phyloP scores from a whole-genome alignment of 2,888 invertebrate species.

The Heliconius ismenius region DNA sequence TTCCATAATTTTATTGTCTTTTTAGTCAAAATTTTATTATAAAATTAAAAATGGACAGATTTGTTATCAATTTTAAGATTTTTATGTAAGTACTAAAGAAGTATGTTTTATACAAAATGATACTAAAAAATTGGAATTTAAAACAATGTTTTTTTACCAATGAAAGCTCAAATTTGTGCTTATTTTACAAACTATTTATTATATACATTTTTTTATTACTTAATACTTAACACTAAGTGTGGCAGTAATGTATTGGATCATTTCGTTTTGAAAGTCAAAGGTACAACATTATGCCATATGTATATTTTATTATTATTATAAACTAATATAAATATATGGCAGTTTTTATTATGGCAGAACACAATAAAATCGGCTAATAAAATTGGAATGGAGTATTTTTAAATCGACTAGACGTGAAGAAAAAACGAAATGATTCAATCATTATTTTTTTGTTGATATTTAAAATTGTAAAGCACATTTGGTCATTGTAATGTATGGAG shows the following conservation, averaged over 20 bases:
- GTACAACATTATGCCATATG: not conserved
- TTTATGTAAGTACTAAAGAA: not conserved
- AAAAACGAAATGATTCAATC: slow-evolving; percentile 16
- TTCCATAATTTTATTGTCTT: slow-evolving; percentile 20
- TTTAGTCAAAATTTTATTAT: not conserved
- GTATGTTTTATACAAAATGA: not conserved
- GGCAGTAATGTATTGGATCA: slow-evolving; percentile 7
- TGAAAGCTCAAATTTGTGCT: slow-evolving; percentile 11
- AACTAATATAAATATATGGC: not conserved
- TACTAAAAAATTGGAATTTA: not conserved
- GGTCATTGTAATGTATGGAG: slow-evolving; percentile 34
- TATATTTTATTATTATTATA: not conserved
- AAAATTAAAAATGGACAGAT: slow-evolving; percentile 15
- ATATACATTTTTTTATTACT: slow-evolving; percentile 4
- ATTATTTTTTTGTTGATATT: slow-evolving; percentile 10
- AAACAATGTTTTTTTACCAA: not conserved
- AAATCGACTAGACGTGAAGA: slow-evolving; percentile 12
- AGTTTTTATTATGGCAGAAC: not conserved
- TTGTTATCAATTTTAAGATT: slow-evolving; percentile 1
- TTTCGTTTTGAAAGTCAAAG: not conserved
- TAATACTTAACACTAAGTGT: slow-evolving; percentile 6
- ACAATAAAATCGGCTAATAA: not conserved
- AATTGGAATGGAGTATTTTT: slow-evolving; percentile 4
- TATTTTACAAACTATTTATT: slow-evolving; percentile 6
- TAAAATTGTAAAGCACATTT: slow-evolving; percentile 36